Evolutionary conservation across 1,140 invertebrate genomes (phyloP).

Genomic region (Diuraphis noxia): DNA sequence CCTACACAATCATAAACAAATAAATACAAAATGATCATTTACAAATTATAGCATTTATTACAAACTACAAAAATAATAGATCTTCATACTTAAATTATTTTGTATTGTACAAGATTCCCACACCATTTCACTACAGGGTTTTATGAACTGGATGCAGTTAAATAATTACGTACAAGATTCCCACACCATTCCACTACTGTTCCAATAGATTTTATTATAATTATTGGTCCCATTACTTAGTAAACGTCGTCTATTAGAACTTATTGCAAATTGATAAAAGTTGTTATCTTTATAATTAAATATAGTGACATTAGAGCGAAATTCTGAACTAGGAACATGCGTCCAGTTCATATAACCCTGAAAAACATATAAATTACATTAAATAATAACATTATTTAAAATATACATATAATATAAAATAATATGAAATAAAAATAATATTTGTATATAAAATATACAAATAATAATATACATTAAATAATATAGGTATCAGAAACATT

Average conservation of each 20-base stretch:
- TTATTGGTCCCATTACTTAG: background rate
- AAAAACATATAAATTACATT: background rate
- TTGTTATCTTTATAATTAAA: background rate
- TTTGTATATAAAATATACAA: no score
- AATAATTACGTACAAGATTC: background rate
- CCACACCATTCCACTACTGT: background rate
- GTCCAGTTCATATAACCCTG: background rate
- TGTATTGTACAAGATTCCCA: background rate
- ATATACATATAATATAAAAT: no score
- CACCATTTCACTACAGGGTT: no score
- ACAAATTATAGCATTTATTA: background rate
- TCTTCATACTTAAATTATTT: background rate
- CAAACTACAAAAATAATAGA: background rate
- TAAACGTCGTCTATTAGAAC: background rate
- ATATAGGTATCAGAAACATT: no score
- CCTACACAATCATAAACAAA: background rate
- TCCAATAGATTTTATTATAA: background rate
- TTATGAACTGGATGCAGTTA: no score
- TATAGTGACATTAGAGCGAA: background rate
- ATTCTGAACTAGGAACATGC: background rate
- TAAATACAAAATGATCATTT: background rate
- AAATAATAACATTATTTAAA: no score
- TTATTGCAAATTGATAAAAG: background rate
- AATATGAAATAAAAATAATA: no score
- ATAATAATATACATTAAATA: no score